Evolutionary conservation across 2,888 invertebrate species (phyloP).

Genomic region (Ariolimax columbianus): DNA sequence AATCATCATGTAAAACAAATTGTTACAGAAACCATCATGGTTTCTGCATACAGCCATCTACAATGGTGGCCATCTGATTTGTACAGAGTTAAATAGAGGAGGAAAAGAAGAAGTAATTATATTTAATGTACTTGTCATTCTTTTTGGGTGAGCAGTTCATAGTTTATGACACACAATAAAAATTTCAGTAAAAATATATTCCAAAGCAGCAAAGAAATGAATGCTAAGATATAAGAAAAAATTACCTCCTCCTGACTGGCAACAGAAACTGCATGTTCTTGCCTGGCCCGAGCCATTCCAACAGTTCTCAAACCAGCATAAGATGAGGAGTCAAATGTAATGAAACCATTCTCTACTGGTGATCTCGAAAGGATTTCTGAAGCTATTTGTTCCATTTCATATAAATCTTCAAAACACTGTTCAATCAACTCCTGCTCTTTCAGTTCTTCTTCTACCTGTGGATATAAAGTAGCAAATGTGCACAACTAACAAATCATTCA

Average conservation of each 20-base stretch:
- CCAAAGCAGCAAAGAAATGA: background rate
- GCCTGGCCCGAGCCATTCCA: constrained; percentile 48
- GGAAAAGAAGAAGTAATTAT: too few species aligned
- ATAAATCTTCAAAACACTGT: constrained; percentile 73
- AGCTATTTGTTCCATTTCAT: constrained; percentile 67
- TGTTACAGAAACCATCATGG: too few species aligned
- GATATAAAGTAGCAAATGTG: background rate
- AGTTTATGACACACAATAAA: too few species aligned
- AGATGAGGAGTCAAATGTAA: constrained; percentile 45
- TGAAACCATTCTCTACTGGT: constrained; percentile 47
- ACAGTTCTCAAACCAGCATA: constrained; percentile 44
- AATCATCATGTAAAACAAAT: too few species aligned
- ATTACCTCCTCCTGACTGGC: constrained; percentile 36
- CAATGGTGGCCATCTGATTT: too few species aligned
- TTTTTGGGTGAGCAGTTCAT: too few species aligned
- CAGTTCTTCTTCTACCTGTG: constrained; percentile 72
- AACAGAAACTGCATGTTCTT: constrained; percentile 25
- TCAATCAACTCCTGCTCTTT: constrained; percentile 74
- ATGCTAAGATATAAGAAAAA: background rate
- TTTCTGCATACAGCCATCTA: too few species aligned
- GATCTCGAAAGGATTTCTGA: constrained; percentile 50
- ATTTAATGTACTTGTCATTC: too few species aligned
- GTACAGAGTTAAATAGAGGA: too few species aligned
- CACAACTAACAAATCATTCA: background rate
- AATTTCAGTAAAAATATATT: too few species aligned